phyloP scores from a whole-genome alignment of 2,888 invertebrate species.

The Loripinus fragilis region DNA sequence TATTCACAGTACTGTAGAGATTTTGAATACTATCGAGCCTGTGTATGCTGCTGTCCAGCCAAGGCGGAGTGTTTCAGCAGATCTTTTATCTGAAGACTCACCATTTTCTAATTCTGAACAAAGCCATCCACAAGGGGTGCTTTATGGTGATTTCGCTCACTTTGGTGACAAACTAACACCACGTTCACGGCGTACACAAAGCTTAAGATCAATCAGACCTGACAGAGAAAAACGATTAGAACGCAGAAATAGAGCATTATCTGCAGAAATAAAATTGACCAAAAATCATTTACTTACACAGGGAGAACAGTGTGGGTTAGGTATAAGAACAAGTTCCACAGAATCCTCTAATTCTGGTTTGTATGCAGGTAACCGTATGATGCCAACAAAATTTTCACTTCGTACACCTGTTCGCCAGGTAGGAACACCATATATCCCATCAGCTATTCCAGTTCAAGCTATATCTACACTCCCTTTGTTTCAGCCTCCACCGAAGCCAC shows the following conservation, averaged over 20 bases:
- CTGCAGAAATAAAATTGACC: conserved; percentile 45
- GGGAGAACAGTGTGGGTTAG: not conserved
- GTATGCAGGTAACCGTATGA: conserved; percentile 39
- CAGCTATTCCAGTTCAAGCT: conserved; percentile 50
- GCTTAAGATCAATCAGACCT: conserved; percentile 21
- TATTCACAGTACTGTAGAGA: not conserved
- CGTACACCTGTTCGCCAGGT: conserved; percentile 44
- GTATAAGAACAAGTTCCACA: conserved; percentile 22
- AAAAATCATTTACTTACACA: conserved; percentile 30
- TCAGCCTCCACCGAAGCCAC: conserved; percentile 63
- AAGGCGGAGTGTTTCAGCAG: conserved; percentile 46
- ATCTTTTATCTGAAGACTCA: conserved; percentile 28
- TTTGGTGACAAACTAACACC: conserved; percentile 34
- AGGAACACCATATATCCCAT: conserved; percentile 38
- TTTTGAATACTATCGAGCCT: too few species aligned
- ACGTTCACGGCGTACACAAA: conserved; percentile 29
- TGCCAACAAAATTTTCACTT: conserved; percentile 57
- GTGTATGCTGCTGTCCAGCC: conserved; percentile 5
- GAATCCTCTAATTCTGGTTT: conserved; percentile 41
- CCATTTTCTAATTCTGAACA: not conserved
- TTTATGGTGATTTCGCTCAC: conserved; percentile 26
- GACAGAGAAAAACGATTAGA: conserved; percentile 37
- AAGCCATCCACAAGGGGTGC: conserved; percentile 23
- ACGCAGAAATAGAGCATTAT: conserved; percentile 47
- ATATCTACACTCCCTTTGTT: conserved; percentile 46